A percentile compares a stretch with the other conserved stretches of the same genome.
Evolutionary conservation across 2,113 vertebrate genomes (phyloP).

Genomic region (Serilophus lunatus): DNA sequence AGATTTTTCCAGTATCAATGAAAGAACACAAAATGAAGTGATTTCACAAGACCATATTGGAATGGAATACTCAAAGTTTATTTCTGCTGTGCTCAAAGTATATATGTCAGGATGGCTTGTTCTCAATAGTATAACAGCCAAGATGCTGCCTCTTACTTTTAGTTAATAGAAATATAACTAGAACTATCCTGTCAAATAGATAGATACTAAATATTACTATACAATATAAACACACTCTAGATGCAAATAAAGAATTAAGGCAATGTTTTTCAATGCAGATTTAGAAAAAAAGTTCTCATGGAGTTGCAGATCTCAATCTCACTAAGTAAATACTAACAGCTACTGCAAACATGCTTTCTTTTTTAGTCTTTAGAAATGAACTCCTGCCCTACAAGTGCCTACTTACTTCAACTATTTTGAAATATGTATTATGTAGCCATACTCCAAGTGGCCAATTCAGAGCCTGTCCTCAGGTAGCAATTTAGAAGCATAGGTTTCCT

Average conservation of each 20-base stretch:
- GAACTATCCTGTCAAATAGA: neutral
- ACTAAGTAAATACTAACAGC: neutral
- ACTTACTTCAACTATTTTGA: neutral
- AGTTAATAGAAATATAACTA: neutral
- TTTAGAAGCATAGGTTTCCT: neutral
- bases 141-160: neutral
- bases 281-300: neutral
- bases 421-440: constrained; percentile 7
- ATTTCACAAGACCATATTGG: neutral
- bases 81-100: neutral
- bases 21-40: neutral
- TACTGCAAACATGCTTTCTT: neutral
- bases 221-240: neutral
- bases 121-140: neutral
- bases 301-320: neutral
- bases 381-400: neutral
- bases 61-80: neutral
- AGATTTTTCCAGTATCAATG: neutral
- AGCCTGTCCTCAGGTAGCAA: neutral
- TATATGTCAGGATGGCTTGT: neutral
- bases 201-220: neutral
- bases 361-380: neutral
- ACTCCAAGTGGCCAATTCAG: neutral
- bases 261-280: neutral
- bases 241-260: neutral